Evolutionary conservation across 1,140 invertebrate species (phyloP).

Genomic region (Patella vulgata): DNA sequence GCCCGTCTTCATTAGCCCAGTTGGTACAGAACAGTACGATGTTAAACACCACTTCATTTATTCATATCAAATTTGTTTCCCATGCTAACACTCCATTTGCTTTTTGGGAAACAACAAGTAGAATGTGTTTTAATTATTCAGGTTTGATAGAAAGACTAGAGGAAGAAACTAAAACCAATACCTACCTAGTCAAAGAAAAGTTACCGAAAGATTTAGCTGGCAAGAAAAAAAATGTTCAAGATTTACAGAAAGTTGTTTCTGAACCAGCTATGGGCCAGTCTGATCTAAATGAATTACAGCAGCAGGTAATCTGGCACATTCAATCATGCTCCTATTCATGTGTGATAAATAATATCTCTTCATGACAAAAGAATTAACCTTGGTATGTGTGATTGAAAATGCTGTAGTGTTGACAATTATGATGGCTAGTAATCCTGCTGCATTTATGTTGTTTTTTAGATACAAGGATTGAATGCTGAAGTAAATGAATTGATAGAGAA

Average conservation of each 20-base stretch:
- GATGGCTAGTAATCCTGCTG: too few species aligned
- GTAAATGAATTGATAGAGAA: conserved; percentile 72
- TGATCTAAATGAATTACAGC: conserved; percentile 74
- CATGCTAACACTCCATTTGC: too few species aligned
- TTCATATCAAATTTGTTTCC: too few species aligned
- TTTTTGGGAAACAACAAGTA: too few species aligned
- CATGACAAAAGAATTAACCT: neutral
- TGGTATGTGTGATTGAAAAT: neutral
- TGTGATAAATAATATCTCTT: neutral
- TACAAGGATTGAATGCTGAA: conserved; percentile 73
- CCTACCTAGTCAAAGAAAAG: conserved; percentile 82
- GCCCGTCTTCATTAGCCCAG: too few species aligned
- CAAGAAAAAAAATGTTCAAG: conserved; percentile 75
- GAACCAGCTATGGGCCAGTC: conserved; percentile 76
- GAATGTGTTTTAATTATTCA: conserved; percentile 25
- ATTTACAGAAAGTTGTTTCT: conserved; percentile 75
- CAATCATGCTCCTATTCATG: neutral
- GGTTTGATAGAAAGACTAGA: conserved; percentile 74
- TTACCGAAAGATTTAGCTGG: conserved; percentile 77
- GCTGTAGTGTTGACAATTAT: too few species aligned
- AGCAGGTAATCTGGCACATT: conserved; percentile 72
- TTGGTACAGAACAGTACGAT: too few species aligned
- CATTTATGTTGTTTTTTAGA: conserved; percentile 67
- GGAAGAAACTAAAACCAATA: conserved; percentile 81
- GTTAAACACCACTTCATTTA: too few species aligned